Evolutionary conservation across 2,888 invertebrate species (phyloP).

Genomic region (Pycnomerus fuliginosus): DNA sequence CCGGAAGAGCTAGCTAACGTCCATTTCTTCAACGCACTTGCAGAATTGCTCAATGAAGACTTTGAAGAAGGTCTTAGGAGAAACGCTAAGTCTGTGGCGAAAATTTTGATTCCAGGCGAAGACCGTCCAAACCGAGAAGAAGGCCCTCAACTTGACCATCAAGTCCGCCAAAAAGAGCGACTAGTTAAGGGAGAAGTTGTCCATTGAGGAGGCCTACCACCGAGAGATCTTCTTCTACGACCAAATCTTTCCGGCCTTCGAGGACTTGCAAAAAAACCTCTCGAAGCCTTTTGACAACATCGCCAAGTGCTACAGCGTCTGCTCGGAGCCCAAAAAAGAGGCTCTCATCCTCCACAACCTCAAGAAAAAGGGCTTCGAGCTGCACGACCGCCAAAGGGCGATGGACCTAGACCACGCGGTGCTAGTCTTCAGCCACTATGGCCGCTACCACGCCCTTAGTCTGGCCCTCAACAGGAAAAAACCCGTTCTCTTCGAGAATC

Average conservation of each 20-base stretch:
- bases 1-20: too few relatives aligned
- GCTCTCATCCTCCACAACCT: slow-evolving; percentile 36
- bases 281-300: slow-evolving; percentile 23
- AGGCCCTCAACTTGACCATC: slow-evolving; percentile 30
- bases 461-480: slow-evolving; percentile 30
- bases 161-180: slow-evolving; percentile 35
- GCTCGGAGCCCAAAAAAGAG: slow-evolving; percentile 30
- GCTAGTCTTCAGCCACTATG: slow-evolving; percentile 31
- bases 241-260: slow-evolving; percentile 30
- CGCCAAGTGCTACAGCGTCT: slow-evolving; percentile 34
- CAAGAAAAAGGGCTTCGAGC: slow-evolving; percentile 30
- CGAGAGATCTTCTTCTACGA: slow-evolving; percentile 28
- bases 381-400: slow-evolving; percentile 32
- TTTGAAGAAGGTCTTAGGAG: too few relatives aligned
- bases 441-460: slow-evolving; percentile 33
- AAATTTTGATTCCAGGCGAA: slow-evolving; percentile 6
- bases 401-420: slow-evolving; percentile 39
- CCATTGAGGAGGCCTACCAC: slow-evolving; percentile 25
- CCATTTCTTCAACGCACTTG: too few relatives aligned
- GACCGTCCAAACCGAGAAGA: slow-evolving; percentile 23
- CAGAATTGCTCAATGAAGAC: too few relatives aligned
- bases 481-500: slow-evolving; percentile 24
- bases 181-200: slow-evolving; percentile 29
- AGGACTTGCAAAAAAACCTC: slow-evolving; percentile 27
- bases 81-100: too few relatives aligned